phyloP scores from a whole-genome alignment of 2,113 vertebrate genomes.

The Scophthalmus maximus region DNA sequence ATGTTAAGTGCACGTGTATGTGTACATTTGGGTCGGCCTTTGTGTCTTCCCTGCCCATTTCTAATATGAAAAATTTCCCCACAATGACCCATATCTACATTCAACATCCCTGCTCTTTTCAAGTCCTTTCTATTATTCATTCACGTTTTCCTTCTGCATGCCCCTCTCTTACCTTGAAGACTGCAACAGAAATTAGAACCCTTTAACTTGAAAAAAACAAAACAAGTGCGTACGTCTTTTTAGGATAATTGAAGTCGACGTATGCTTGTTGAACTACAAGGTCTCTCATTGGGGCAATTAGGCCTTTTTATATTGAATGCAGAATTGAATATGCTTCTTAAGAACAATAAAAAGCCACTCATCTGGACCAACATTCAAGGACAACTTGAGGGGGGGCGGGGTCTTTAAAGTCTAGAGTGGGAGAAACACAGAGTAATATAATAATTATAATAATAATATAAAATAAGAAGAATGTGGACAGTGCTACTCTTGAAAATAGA shows the following conservation, averaged over 20 bases:
- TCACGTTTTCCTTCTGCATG: not conserved
- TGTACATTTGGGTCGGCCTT: constrained; percentile 11
- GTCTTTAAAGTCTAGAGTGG: too few species aligned
- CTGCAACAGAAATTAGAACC: constrained; percentile 42
- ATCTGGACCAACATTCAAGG: constrained; percentile 28
- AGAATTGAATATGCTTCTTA: constrained; percentile 19
- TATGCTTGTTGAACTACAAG: constrained; percentile 1
- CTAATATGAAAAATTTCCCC: constrained; percentile 59
- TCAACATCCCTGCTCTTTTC: constrained; percentile 27
- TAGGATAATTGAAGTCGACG: constrained; percentile 31
- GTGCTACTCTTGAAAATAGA: too few species aligned
- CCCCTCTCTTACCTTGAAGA: constrained; percentile 42
- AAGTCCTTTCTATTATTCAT: not conserved
- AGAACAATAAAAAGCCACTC: constrained; percentile 41
- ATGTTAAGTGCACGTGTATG: not conserved
- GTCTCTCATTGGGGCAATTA: constrained; percentile 26
- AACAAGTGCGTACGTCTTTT: constrained; percentile 3
- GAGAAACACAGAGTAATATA: too few species aligned
- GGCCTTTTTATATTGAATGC: constrained; percentile 10
- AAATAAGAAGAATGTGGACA: too few species aligned
- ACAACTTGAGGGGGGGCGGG: not conserved
- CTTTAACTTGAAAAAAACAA: constrained; percentile 33
- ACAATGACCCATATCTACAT: constrained; percentile 52
- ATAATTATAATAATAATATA: too few species aligned
- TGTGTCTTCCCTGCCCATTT: constrained; percentile 13